Base-by-base conservation (phyloP, 1,140 invertebrate species). In the Wiebesia pumilae region DNA sequence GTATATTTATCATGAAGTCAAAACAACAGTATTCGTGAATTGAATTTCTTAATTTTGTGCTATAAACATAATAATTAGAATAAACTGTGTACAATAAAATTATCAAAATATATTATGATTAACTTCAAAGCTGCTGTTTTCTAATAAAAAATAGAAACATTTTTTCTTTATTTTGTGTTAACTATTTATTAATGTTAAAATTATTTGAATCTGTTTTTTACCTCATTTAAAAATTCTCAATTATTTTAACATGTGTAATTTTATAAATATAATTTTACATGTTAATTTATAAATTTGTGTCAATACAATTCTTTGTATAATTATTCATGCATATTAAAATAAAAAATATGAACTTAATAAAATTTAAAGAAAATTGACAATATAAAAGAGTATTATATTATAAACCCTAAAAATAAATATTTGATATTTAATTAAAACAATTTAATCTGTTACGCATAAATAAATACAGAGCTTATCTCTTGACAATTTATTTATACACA, bases 401-500 rank as follows among this genome's bases (percentile, higher is more conserved):
- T 71, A 38, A 35, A 71, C 16, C 10, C 7, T 69, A 21, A 73
- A 38, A 73, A 73, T 30, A 40, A 27, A 69, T 1, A 73, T 12
- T 7, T 73, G 16, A 4, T 21, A 71, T 35, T n/a, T 21, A 40
- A 43, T 43, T 27, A 75, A 43, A 71, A 35, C 35, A 27, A 71
- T 75, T 43, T 4, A 43, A 43, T 43, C 1, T 43, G 21, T 12
- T 43, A 14, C 1, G 71, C 7, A 75, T 24, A 43, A 43, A 75
- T 19, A 43, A 43, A 43, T 43, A n/a, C 16, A 6, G 0, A 71
- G 6, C 40, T 40, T 38, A 71, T 24, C 14, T 71, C 16, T 35
- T 38, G 4, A 75, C 6, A 75, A 75, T 75, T 75, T 75, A 75
- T 43, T 73, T 75, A 43, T 43, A 43, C 27, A 75, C 27, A 75